A percentile compares a stretch with the other conserved stretches of the same genome.
Evolutionary conservation across 1,140 invertebrate genomes (phyloP).

Genomic region (Potamilus streckersoni): DNA sequence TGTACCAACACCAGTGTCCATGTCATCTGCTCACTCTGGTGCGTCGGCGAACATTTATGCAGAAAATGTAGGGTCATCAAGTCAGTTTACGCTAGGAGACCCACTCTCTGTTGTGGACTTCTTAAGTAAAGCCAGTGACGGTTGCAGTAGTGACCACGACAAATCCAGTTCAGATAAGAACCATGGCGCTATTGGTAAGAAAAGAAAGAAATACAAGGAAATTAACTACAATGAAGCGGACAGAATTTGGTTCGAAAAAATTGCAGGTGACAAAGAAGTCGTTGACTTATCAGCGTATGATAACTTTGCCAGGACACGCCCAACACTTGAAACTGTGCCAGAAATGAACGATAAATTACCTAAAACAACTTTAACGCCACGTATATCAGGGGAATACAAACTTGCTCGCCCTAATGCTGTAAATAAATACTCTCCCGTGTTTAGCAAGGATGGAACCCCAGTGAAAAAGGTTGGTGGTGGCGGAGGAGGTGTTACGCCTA

Average conservation of each 20-base stretch:
- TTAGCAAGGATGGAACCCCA: too few relatives aligned
- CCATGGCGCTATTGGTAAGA: too few relatives aligned
- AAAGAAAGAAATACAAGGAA: too few relatives aligned
- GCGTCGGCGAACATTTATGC: neutral
- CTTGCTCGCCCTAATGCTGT: too few relatives aligned
- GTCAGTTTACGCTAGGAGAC: conserved; percentile 12
- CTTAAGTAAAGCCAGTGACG: neutral
- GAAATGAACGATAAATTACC: too few relatives aligned
- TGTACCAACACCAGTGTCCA: neutral
- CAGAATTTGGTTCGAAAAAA: conserved; percentile 28
- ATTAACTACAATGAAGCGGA: conserved; percentile 7
- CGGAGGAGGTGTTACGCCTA: too few relatives aligned
- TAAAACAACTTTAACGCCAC: too few relatives aligned
- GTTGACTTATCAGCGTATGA: conserved; percentile 20
- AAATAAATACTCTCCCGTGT: too few relatives aligned
- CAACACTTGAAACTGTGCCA: neutral
- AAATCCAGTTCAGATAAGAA: too few relatives aligned
- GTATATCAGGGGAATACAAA: too few relatives aligned
- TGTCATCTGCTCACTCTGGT: conserved; percentile 1
- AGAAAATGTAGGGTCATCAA: conserved; percentile 26
- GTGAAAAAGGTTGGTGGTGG: too few relatives aligned
- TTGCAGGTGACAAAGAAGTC: conserved; percentile 27
- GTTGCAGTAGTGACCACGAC: too few relatives aligned
- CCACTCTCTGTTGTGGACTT: conserved; percentile 23
- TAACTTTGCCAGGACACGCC: conserved; percentile 23